phyloP scores from a whole-genome alignment of 2,113 vertebrate genomes.

The Picathartes gymnocephalus region DNA sequence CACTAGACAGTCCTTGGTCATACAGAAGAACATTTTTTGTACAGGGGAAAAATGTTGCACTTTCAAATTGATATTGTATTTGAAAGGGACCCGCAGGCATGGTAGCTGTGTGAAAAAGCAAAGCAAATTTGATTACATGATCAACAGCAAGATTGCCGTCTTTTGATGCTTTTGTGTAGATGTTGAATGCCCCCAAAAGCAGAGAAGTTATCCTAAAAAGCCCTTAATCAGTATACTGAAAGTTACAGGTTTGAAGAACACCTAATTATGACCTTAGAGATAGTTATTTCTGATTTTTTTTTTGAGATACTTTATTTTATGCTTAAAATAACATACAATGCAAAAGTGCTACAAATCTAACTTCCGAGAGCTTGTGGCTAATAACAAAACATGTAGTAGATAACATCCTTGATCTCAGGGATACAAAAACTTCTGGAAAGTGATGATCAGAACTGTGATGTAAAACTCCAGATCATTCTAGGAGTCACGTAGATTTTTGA shows the following conservation, averaged over 20 bases:
- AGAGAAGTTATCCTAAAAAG: neutral
- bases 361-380: neutral
- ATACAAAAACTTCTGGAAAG: neutral
- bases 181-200: neutral
- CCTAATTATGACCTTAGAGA: neutral
- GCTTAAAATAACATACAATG: neutral
- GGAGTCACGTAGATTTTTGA: neutral
- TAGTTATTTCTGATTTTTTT: neutral
- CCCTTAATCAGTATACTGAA: neutral
- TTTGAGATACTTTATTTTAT: neutral
- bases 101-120: neutral
- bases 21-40: neutral
- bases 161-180: neutral
- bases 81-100: neutral
- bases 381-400: neutral
- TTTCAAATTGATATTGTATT: neutral
- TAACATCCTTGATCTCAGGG: neutral
- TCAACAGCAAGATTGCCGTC: neutral
- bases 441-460: neutral
- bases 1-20: neutral
- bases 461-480: neutral
- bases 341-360: neutral
- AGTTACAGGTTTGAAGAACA: neutral
- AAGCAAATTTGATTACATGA: neutral
- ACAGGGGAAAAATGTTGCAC: neutral